These are phyloP conservation scores for Pseudorhombus dupliciocellatus DNA, from an alignment of 2,113 vertebrate genomes.

Conservation along the genomic window DNA sequence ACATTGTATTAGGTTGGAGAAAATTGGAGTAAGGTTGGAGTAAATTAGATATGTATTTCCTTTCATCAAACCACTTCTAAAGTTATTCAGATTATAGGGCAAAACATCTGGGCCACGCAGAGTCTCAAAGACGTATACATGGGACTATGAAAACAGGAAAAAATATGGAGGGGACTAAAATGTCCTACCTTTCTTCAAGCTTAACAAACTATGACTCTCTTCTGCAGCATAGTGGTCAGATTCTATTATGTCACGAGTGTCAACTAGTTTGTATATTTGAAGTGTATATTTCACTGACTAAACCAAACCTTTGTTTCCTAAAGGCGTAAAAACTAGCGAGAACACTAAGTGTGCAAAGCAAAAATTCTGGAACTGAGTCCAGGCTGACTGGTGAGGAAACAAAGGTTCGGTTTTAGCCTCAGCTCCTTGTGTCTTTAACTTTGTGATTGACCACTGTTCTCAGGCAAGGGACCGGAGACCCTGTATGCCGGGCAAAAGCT, in stretches of 20 bases:
- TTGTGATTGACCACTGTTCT: slow-evolving; percentile 82
- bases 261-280: slow-evolving; percentile 31
- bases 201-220: background rate
- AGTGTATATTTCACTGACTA: slow-evolving; percentile 47
- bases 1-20: too few relatives aligned
- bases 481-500: slow-evolving; percentile 99
- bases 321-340: slow-evolving; percentile 1
- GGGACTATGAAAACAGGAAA: too few relatives aligned
- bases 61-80: too few relatives aligned
- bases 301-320: slow-evolving; percentile 82
- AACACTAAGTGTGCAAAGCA: slow-evolving; percentile 7
- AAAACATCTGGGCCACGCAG: too few relatives aligned
- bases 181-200: background rate
- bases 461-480: slow-evolving; percentile 99
- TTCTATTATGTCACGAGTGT: slow-evolving; percentile 21
- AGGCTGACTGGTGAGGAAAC: slow-evolving; percentile 61
- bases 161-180: too few relatives aligned
- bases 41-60: too few relatives aligned
- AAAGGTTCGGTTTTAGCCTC: slow-evolving; percentile 79
- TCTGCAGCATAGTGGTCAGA: slow-evolving; percentile 10
- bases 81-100: too few relatives aligned
- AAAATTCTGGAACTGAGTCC: background rate
- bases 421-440: slow-evolving; percentile 80
- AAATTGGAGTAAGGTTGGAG: too few relatives aligned
- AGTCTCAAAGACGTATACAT: too few relatives aligned